Evolutionary conservation across 30 jellyfish, hydroid and myxozoan genomes (phyloP).

Genomic region (Aurelia sp.): DNA sequence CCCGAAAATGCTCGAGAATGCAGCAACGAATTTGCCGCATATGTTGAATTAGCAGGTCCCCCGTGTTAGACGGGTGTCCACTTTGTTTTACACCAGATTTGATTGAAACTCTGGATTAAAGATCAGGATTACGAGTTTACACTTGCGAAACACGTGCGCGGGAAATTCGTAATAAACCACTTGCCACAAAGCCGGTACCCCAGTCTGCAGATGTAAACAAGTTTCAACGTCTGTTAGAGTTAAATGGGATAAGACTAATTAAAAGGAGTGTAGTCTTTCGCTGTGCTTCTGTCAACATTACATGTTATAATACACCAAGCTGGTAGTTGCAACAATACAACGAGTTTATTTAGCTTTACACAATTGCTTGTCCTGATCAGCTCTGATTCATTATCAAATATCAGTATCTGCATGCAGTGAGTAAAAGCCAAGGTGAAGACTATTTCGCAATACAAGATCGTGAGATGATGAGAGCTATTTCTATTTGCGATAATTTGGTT

Average conservation of each 20-base stretch:
- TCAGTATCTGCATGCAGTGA: too few species aligned
- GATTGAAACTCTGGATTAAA: slow-evolving; percentile 33
- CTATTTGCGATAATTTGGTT: too few species aligned
- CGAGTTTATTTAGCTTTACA: slow-evolving; percentile 39
- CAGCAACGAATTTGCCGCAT: slow-evolving; percentile 8
- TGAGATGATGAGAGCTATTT: too few species aligned
- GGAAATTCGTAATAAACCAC: slow-evolving; percentile 49
- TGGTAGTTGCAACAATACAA: neutral
- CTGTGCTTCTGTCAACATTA: slow-evolving; percentile 17
- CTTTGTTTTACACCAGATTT: slow-evolving; percentile 18
- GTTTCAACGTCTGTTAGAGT: too few species aligned
- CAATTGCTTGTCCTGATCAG: slow-evolving; percentile 4
- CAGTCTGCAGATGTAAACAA: slow-evolving; percentile 54
- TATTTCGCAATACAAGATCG: too few species aligned
- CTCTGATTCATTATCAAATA: too few species aligned
- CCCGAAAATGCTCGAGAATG: too few species aligned
- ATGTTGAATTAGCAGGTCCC: slow-evolving; percentile 32
- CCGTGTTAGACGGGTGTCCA: slow-evolving; percentile 70
- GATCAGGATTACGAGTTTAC: slow-evolving; percentile 54
- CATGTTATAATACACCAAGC: slow-evolving; percentile 20
- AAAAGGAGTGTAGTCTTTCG: too few species aligned
- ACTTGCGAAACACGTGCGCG: slow-evolving; percentile 74
- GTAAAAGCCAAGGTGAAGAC: too few species aligned
- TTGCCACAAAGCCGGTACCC: slow-evolving; percentile 58
- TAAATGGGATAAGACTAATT: too few species aligned